A percentile compares a stretch with the other conserved stretches of the same genome.
Conservation (phyloP, 2,888 invertebrate species). For the Trissonchulus sp. region DNA sequence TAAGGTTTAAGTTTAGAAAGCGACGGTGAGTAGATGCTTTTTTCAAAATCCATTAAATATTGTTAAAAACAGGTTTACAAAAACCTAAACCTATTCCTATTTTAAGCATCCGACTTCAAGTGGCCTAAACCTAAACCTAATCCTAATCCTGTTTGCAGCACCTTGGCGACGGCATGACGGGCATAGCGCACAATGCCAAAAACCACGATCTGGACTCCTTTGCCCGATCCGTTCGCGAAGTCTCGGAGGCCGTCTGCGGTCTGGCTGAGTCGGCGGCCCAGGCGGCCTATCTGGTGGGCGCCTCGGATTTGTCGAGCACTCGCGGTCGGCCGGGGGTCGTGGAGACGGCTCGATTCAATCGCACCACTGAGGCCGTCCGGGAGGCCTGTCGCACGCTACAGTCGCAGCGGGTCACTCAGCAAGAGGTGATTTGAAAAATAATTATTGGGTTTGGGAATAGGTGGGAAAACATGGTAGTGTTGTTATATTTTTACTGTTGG, state of each 20-base stretch:
- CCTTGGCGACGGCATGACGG: conserved; percentile 72
- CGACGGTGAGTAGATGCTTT: no score
- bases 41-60: no score
- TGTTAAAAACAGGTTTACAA: no score
- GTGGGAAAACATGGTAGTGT: no score
- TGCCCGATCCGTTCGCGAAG: conserved; percentile 72
- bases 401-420: conserved; percentile 20
- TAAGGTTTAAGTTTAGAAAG: no score
- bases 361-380: conserved; percentile 82
- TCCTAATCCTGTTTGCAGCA: no score
- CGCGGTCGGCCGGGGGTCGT: conserved; percentile 81
- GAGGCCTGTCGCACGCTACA: conserved; percentile 65
- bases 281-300: conserved; percentile 87
- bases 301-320: conserved; percentile 79
- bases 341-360: conserved; percentile 76
- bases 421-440: no score
- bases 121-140: no score
- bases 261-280: conserved; percentile 84
- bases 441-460: no score
- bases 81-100: no score
- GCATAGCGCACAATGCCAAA: conserved; percentile 85
- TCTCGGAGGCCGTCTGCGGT: conserved; percentile 79
- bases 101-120: no score
- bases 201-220: conserved; percentile 76
- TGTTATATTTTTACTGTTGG: no score